Conservation (phyloP, 2,888 invertebrate species). For the Clepsis dumicolana region DNA sequence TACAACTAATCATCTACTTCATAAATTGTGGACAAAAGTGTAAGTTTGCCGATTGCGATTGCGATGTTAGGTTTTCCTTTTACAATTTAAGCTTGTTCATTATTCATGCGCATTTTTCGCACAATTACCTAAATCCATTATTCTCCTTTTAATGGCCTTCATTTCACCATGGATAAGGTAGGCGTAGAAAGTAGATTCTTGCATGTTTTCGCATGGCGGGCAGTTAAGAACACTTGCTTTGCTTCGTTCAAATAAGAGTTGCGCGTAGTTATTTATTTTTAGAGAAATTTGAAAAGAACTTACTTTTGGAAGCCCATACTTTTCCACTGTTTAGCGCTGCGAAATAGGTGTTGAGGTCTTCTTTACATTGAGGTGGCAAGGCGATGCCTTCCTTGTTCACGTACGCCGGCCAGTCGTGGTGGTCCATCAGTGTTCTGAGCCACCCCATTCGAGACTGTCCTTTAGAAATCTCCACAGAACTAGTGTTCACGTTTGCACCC, state of each 20-base stretch:
- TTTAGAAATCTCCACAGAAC: constrained; percentile 49
- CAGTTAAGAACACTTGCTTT: constrained; percentile 21
- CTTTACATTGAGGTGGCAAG: constrained; percentile 76
- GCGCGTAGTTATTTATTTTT: background rate
- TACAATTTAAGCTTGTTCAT: constrained; percentile 7
- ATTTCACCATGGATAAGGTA: constrained; percentile 1
- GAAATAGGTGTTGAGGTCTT: constrained; percentile 84
- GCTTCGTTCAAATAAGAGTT: constrained; percentile 9
- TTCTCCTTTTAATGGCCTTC: background rate
- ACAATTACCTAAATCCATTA: constrained; percentile 12
- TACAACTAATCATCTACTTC: background rate
- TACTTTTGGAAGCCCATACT: constrained; percentile 93
- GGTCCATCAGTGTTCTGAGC: constrained; percentile 88
- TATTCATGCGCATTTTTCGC: constrained; percentile 16
- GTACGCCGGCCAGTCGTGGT: constrained; percentile 84
- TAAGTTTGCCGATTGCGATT: constrained; percentile 2
- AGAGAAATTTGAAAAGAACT: constrained; percentile 67
- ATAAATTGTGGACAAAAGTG: background rate
- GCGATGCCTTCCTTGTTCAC: constrained; percentile 78
- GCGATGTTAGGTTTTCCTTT: constrained; percentile 5
- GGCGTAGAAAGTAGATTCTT: constrained; percentile 1
- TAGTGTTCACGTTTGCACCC: constrained; percentile 71
- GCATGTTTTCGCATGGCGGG: constrained; percentile 37
- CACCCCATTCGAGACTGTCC: constrained; percentile 86
- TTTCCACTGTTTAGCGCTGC: constrained; percentile 88